Conservation (phyloP, 1,140 invertebrate species). For the Lepidurus arcticus region DNA sequence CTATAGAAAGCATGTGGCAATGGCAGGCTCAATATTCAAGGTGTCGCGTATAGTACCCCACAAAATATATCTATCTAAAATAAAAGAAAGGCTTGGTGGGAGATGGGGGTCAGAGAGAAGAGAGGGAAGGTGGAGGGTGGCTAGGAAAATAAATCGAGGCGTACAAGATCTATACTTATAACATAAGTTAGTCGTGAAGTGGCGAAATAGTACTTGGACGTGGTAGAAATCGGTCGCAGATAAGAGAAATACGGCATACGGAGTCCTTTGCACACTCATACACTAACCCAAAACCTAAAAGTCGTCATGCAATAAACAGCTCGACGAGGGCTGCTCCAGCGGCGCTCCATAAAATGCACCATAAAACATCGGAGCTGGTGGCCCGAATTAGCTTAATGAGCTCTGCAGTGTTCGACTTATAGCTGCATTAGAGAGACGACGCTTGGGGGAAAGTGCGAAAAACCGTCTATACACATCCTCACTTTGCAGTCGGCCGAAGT, state of each 20-base stretch:
- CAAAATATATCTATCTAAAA: too few relatives aligned
- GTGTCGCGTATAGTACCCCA: too few relatives aligned
- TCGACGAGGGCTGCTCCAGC: neutral
- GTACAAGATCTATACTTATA: neutral
- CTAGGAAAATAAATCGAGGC: too few relatives aligned
- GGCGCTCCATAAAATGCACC: slow-evolving; percentile 20
- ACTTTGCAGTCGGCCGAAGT: too few relatives aligned
- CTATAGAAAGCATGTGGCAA: neutral
- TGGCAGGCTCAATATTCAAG: neutral
- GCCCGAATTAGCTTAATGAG: slow-evolving; percentile 19
- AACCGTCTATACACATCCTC: too few relatives aligned
- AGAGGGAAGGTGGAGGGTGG: too few relatives aligned
- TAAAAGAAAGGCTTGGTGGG: too few relatives aligned
- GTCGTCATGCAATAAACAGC: slow-evolving; percentile 21
- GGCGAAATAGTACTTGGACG: too few relatives aligned
- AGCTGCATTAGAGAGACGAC: slow-evolving; percentile 3
- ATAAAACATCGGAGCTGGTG: slow-evolving; percentile 21
- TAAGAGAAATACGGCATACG: neutral
- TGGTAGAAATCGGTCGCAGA: too few relatives aligned
- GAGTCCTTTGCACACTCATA: neutral
- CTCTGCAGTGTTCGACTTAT: slow-evolving; percentile 21
- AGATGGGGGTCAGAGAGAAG: too few relatives aligned
- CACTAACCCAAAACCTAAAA: neutral
- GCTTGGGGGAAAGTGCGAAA: too few relatives aligned
- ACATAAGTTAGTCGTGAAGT: neutral